Evolutionary conservation across 1,140 invertebrate genomes (phyloP), one percentile per base, ranked within the genome.

Genomic region (Drosophila parabipectinata): DNA sequence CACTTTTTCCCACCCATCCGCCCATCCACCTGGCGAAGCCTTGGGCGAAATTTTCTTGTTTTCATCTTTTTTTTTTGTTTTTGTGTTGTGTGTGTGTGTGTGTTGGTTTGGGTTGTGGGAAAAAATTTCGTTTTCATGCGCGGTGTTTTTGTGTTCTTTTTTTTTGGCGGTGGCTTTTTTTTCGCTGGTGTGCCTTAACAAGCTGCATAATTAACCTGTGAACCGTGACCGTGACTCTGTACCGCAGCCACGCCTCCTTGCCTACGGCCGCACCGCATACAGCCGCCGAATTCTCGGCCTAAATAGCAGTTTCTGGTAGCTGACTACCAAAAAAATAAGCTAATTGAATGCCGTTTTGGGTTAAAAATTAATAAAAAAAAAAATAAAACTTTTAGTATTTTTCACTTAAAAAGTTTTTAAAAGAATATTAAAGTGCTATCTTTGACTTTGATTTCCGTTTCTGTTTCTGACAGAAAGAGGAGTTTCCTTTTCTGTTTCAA

Each of bases 161-260:
- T 15, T 15, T 7, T 28, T 6, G 8, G 39, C 14, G 41, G 41
- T 44, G 14, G 39, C 39, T 15, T 47, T 15, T 56, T 24, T 51
- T 56, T 47, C 10, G 21, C 47, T 28, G 64, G 60, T 64, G 59
- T 26, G 64, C 48, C 61, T 66, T 68, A 69, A 69, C 62, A 69
- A 67, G 62, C 66, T 69, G 66, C 62, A 69, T 69, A 69, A 69
- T 69, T 69, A 68, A 69, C 66, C 66, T 69, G 66, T 69, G 66
- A 69, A 67, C 66, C 50, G 41, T 67, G 62, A 55, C 66, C 64
- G 48, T 67, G 48, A 67, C 61, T 66, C 32, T 44, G 18, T 24
- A 8, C 61, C 47, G n/a, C 34, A 37, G 51, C 15, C 10, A 47
- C 26, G 26, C 18, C 57, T 14, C 63, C 26, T 37, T 37, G 39